Base-by-base conservation (phyloP, 2,888 invertebrate genomes). In the Nycteola revayana region DNA sequence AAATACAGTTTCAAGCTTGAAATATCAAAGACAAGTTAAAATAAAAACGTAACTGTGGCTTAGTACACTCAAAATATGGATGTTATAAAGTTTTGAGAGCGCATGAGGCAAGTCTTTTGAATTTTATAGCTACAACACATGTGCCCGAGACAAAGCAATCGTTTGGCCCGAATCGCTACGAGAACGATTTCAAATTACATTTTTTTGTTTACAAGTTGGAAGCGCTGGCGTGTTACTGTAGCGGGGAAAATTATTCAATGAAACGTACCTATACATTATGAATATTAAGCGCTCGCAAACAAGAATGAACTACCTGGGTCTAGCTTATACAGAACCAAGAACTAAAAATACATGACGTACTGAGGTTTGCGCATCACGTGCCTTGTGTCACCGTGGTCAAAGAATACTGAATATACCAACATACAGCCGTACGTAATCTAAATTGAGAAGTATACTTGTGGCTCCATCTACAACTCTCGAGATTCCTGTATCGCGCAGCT, bases 121-220 rank as follows among this genome's bases (percentile, higher is more conserved):
- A 42, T 56, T 63, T 62, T 63, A 63, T 56, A 42, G 50, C 48
- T 39, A 36, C 35, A 37, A 49, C 63, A 63, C 44, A 50, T 63
- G 64, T 50, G 60, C 39, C 47, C 32, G 48, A 59, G 61, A 59
- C 62, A 60, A 55, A 61, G 61, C 54, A 50, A 54, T 51, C 43
- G 48, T 36, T 41, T 36, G 44, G 36, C 45, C 42, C 47, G 46
- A 60, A 62, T 60, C 55, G 53, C 37, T 57, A 33, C 48, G 59
- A 53, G 50, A 62, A 62, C 62, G 62, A 62, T 63, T 60, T 60
- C 49, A 49, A 60, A 64, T 64, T 57, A 55, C 54, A 48, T 52
- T 54, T 49, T 42, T 46, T 39, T 10, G 10, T 30, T n/a, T 18
- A 34, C 37, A 45, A 41, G 42, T 18, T 21, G 3, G 7, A 27